phyloP scores from a whole-genome alignment of 1,140 invertebrate genomes.

The Chionoecetes opilio region DNA sequence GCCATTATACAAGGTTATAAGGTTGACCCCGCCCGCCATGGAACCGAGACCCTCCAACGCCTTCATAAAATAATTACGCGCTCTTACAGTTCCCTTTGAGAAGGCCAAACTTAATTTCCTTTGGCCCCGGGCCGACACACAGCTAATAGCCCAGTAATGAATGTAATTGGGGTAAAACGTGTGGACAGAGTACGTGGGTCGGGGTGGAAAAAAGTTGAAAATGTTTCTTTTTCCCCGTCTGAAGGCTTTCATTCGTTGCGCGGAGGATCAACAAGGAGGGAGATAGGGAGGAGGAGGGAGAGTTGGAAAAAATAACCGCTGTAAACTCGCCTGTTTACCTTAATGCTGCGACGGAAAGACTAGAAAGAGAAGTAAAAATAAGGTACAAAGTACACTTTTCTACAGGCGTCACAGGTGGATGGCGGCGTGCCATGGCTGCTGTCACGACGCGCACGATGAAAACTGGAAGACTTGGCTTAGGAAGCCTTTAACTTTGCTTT shows the following conservation, averaged over 20 bases:
- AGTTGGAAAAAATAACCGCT: background rate
- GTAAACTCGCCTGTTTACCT: constrained; percentile 30
- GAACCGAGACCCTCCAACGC: background rate
- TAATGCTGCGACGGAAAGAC: background rate
- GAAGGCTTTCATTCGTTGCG: background rate
- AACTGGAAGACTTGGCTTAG: too few species aligned
- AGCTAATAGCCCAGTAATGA: constrained; percentile 59
- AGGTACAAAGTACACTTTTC: too few species aligned
- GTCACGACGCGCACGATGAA: too few species aligned
- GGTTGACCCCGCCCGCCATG: background rate
- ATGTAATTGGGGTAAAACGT: constrained; percentile 60
- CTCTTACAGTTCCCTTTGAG: constrained; percentile 56
- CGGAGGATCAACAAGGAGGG: background rate
- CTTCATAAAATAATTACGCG: constrained; percentile 62
- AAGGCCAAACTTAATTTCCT: constrained; percentile 61
- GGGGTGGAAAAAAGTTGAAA: background rate
- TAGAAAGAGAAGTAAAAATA: background rate
- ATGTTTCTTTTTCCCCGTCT: background rate
- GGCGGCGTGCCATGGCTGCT: too few species aligned
- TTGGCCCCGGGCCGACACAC: constrained; percentile 40
- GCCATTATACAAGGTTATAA: background rate
- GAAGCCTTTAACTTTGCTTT: too few species aligned
- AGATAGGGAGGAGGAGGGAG: background rate
- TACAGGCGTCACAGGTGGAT: too few species aligned
- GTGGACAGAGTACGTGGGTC: background rate